Base-by-base conservation (phyloP, 1,140 invertebrate species). In the Mercenaria mercenaria region DNA sequence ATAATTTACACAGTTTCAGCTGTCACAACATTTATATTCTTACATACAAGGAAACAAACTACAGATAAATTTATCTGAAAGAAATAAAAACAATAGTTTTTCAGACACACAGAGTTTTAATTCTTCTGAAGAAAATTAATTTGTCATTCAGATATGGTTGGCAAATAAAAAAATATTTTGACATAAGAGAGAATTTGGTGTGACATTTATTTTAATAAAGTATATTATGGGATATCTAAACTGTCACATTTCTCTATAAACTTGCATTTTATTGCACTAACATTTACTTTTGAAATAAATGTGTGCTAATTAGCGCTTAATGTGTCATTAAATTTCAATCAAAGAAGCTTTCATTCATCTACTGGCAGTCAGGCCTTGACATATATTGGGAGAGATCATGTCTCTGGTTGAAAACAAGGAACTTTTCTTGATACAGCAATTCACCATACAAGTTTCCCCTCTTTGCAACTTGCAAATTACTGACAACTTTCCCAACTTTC, bases 1-100 rank as follows among this genome's bases (percentile, higher is more conserved):
- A 64, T 64, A 64, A 64, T 64, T 64, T 64, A 64, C 59, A n/a
- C 43, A n/a, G 59, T 29, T 64, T n/a, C 23, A 2, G n/a, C 59
- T 64, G 59, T 64, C 59, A 64, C 4, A 64, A 64, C 59, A 64
- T 64, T 64, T 64, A 64, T 64, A 29, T 64, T 64, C 1, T 64
- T 29, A 29, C 59, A 64, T 64, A 64, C 59, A 64, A 26, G 59
- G 59, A 64, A 64, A 64, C 59, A 64, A 64, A 56, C 26, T n/a
- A n/a, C n/a, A 64, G 59, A 20, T 29, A 26, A 64, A 64, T 64
- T 47, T 64, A 26, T 64, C 20, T 64, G 26, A 3, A 64, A 29
- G 59, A 26, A 64, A 26, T 26, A 64, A 64, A 29, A 64, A 64
- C 59, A 64, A 29, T 8, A 64, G 59, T 64, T 29, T 47, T 47